Base-by-base conservation (phyloP, 2,888 invertebrate species). In the Pocota personata region DNA sequence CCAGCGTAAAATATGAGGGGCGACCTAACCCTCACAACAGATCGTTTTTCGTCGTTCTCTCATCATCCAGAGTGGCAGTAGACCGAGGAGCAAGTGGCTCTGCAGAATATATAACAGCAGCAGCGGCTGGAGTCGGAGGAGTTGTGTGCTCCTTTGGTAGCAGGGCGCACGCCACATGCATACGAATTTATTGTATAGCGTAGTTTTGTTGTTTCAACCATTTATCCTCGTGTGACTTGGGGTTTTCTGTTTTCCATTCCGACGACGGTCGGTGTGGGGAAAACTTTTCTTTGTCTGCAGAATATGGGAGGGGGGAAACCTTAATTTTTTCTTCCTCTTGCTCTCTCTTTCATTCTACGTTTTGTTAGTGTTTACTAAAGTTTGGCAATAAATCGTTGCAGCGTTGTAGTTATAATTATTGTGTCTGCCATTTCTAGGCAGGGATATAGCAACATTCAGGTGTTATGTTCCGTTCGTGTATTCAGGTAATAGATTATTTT, bases 101-200 rank as follows among this genome's bases (percentile, higher is more conserved):
- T 60, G 55, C 79, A 66, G 75, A 67, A 79, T 37, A 32, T 73
- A 67, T 69, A 58, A 52, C 55, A 67, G 73, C 64, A 48, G 62
- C 24, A n/a, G n/a, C n/a, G n/a, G n/a, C 62, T 79, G 73, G 73
- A 62, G 46, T 32, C 14, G 30, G 30, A 27, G 50, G 37, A 14
- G 16, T 7, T 24, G 27, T 7, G 43, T 50, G 19, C 35, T 57
- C 57, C 27, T 37, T 69, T 79, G 62, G 69, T 52, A 79, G 60
- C 37, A 71, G 55, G 76, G 40, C 82, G 67, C 86, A 86, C 86
- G 86, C 86, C 86, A 86, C 72, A 86, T 86, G 86, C 86, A 86
- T 86, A 82, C 82, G 86, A 86, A 86, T 86, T 86, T 86, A 86
- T 86, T 86, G 82, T 72, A 86, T 86, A 50, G 86, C 86, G 86